Percentiles rank a stretch among this genome's conserved stretches.
phyloP scores from a whole-genome alignment of 2,888 invertebrate genomes.

The Aspidiotus destructor region DNA sequence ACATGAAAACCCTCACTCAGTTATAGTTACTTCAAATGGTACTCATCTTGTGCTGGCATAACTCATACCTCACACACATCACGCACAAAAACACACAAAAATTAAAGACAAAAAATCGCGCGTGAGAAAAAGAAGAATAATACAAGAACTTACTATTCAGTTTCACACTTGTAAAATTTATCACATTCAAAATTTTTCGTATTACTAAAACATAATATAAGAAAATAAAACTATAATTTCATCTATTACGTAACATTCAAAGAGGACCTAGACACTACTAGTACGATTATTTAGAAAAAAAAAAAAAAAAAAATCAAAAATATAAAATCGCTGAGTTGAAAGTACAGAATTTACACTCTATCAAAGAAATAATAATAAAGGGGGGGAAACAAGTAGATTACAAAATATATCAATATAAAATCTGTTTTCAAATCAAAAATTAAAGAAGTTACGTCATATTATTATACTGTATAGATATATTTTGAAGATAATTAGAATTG shows the following conservation, averaged over 20 bases:
- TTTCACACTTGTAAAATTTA: slow-evolving; percentile 5
- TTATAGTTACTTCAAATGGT: too few relatives aligned
- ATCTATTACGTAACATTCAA: slow-evolving; percentile 1
- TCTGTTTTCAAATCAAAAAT: too few relatives aligned
- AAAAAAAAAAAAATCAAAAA: slow-evolving; percentile 1
- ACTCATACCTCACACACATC: not conserved
- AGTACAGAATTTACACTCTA: not conserved
- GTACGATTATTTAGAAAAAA: not conserved
- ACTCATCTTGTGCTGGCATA: not conserved
- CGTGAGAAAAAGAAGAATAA: not conserved
- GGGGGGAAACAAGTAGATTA: too few relatives aligned
- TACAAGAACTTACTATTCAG: not conserved
- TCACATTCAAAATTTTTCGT: slow-evolving; percentile 8
- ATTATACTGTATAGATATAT: too few relatives aligned
- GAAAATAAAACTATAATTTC: slow-evolving; percentile 2
- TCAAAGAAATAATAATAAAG: too few relatives aligned
- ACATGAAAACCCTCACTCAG: too few relatives aligned
- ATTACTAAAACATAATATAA: not conserved
- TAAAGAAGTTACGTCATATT: too few relatives aligned
- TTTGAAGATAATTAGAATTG: too few relatives aligned
- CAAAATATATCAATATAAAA: too few relatives aligned
- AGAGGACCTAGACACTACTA: not conserved
- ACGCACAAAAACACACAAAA: not conserved
- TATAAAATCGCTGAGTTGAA: slow-evolving; percentile 1
- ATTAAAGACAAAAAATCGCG: not conserved